Evolutionary conservation across 2,888 invertebrate species (phyloP), one percentile per base, ranked within the genome.

Genomic region (Polyploca ridens): DNA sequence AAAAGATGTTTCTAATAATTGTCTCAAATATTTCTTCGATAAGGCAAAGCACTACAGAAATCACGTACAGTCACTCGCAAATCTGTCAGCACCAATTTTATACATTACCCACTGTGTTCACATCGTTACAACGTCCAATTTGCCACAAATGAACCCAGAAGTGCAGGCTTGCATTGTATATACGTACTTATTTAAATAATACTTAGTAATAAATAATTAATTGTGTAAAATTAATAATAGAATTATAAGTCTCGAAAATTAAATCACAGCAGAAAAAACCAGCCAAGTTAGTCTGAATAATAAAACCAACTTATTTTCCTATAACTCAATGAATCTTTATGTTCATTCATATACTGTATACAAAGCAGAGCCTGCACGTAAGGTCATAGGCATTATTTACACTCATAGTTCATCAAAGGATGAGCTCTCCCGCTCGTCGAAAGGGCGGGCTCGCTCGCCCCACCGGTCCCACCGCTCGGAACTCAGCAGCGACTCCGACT

Each of bases 401-500:
- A 88, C 86, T 91, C 89, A 93, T 77, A 93, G 91, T 68, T 93
- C 93, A 78, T 94, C 93, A 77, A 87, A 89, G n/a, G 91, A 91
- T 0, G 92, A 91, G 69, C 88, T 90, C 72, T 90, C 94, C 1
- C 90, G 83, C 62, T 94, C 94, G 80, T 94, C 93, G 87, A 93
- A 93, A 19, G 91, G 91, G 11, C 89, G 73, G 44, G 88, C 87
- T 5, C 91, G 83, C 60, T 91, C 91, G 14, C 91, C 93, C 93
- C 93, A 93, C 13, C 93, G 86, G 69, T 92, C 91, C 94, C 94
- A 94, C 1, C 91, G 87, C 78, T 94, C 94, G 0, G 91, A 87
- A 76, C 96, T 97, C 82, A 98, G 95, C 76, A 98, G 94, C 58
- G 97, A 96, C 91, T 97, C 97, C 72, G 97, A 96, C 82, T 98